Evolutionary conservation across 2,797 vertebrate genomes (phyloP).

Genomic region (Sparus aurata): DNA sequence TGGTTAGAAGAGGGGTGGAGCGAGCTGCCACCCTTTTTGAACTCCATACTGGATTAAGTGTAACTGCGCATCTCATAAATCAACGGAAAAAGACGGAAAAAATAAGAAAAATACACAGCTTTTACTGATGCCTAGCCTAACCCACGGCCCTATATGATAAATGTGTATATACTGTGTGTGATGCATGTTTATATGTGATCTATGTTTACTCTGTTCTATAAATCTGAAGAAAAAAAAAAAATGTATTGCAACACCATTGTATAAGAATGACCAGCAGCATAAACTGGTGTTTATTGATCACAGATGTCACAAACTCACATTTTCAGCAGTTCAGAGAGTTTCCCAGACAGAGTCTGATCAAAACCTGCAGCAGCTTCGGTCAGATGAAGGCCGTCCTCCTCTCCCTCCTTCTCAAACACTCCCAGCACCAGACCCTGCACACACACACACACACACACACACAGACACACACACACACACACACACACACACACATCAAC

Average conservation of each 20-base stretch:
- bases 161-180: no score
- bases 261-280: background rate
- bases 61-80: no score
- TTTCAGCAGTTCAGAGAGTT: slow-evolving; percentile 89
- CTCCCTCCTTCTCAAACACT: slow-evolving; percentile 88
- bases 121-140: no score
- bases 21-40: no score
- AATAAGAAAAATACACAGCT: no score
- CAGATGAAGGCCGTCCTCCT: slow-evolving; percentile 80
- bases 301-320: slow-evolving; percentile 83
- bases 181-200: no score
- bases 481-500: slow-evolving; percentile 2
- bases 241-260: background rate
- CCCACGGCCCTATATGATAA: no score
- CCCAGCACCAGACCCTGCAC: slow-evolving; percentile 93
- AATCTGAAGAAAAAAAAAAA: no score
- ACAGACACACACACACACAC: slow-evolving; percentile 4
- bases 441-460: slow-evolving; percentile 3
- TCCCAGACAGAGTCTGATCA: slow-evolving; percentile 89
- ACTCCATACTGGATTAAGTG: no score
- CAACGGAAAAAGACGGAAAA: no score
- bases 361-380: slow-evolving; percentile 90
- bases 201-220: no score
- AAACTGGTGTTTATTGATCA: background rate
- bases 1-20: no score